Base-by-base conservation (phyloP, 2,888 invertebrate species). In the Automeris io region DNA sequence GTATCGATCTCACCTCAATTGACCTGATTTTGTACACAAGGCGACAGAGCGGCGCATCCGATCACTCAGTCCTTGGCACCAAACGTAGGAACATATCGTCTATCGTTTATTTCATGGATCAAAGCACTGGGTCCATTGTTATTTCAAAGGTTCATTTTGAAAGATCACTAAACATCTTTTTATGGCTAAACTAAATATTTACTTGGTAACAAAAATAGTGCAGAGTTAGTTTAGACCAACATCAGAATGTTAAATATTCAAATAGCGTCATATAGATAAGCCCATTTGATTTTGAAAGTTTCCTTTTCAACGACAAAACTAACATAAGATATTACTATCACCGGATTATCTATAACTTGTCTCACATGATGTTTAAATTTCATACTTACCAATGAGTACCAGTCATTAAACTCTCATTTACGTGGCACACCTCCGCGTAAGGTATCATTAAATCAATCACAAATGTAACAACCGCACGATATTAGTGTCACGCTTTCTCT, bases 1-100 rank as follows among this genome's bases (percentile, higher is more conserved):
- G 6, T 13, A n/a, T 12, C 2, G 13, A 32, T 32, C 18, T 37
- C 23, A 5, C 26, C 51, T 64, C 59, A 50, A 67, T 69, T 60
- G 70, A 63, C 66, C 72, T 56, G 63, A 67, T 75, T 73, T 5
- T 47, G 53, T 60, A 53, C 46, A 58, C 71, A 77, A 80, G 71
- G 79, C 66, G 77, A 79, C 79, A 74, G 70, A 65, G 47, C 47
- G 52, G 55, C 54, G 63, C 73, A 76, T 76, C 76, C 71, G 64
- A 73, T 77, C 74, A 54, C 50, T 49, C 46, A 45, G 75, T 77
- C 83, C 83, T 83, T 83, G 83, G 74, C 80, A 78, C 69, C 56
- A 63, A 70, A 70, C 60, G 56, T 57, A 29, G 13, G 6, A n/a
- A 16, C n/a, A 29, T 9, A 54, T 57, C 47, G 45, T 50, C 46